Evolutionary conservation across 2,888 invertebrate species (phyloP).

Genomic region (Dinocampus coccinellae): DNA sequence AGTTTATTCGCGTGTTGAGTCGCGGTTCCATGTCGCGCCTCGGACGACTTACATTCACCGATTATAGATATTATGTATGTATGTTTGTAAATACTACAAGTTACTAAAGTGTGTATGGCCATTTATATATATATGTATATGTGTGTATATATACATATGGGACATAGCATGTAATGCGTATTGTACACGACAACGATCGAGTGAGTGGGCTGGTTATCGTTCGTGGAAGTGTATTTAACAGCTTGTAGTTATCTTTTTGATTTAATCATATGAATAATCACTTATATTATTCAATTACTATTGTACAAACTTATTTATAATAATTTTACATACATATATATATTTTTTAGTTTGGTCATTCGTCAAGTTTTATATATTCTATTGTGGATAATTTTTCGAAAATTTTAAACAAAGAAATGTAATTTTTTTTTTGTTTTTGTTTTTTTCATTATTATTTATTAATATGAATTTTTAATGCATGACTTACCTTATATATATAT

Average conservation of each 20-base stretch:
- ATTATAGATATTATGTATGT: slow-evolving; percentile 17
- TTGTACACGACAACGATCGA: slow-evolving; percentile 49
- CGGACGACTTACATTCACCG: slow-evolving; percentile 10
- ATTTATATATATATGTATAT: not conserved
- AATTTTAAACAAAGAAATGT: too few species aligned
- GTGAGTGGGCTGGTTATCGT: slow-evolving; percentile 53
- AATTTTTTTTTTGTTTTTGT: too few species aligned
- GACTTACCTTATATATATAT: too few species aligned
- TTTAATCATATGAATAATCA: not conserved
- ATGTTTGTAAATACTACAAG: not conserved
- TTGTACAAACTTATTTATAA: not conserved
- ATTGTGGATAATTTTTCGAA: too few species aligned
- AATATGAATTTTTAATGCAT: too few species aligned
- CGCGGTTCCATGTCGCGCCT: slow-evolving; percentile 12
- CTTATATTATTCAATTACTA: slow-evolving; percentile 4
- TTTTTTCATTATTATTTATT: too few species aligned
- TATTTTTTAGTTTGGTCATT: too few species aligned
- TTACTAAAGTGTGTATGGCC: not conserved
- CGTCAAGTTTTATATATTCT: too few species aligned
- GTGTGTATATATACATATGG: slow-evolving; percentile 13
- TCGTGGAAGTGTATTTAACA: slow-evolving; percentile 54
- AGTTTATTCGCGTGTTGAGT: slow-evolving; percentile 14
- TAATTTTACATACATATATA: not conserved
- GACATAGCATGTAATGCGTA: slow-evolving; percentile 48
- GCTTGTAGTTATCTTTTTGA: slow-evolving; percentile 53